A percentile compares a stretch with the other conserved stretches of the same genome.
Evolutionary conservation across 2,888 invertebrate species (phyloP).

Genomic region (Yponomeuta malinellus): DNA sequence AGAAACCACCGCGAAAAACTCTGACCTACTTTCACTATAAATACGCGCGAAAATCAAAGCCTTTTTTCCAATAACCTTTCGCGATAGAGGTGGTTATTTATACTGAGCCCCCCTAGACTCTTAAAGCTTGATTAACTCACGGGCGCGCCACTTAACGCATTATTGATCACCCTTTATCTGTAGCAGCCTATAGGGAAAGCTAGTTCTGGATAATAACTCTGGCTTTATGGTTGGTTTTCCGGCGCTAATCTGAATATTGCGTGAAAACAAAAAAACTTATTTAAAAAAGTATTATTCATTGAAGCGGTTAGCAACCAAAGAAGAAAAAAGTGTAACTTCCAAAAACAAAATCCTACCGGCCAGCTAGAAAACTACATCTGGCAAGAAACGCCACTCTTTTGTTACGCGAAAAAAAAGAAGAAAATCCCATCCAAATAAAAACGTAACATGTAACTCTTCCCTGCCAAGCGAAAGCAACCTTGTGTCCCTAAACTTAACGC

Average conservation of each 20-base stretch:
- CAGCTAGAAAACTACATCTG: background rate
- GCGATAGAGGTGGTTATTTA: background rate
- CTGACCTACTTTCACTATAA: background rate
- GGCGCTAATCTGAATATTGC: background rate
- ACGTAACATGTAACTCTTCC: background rate
- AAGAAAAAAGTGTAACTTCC: background rate
- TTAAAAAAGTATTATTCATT: background rate
- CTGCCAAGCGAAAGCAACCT: constrained; percentile 14
- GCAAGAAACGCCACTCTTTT: too few species aligned
- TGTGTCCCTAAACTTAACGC: constrained; percentile 19
- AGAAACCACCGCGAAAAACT: background rate
- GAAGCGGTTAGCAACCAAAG: background rate
- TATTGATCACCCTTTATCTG: constrained; percentile 64
- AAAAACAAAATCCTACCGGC: background rate
- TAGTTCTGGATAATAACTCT: constrained; percentile 64
- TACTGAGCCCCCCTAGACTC: constrained; percentile 14
- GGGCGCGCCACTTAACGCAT: constrained; percentile 34
- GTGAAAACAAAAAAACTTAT: background rate
- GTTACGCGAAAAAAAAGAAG: background rate
- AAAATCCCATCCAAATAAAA: background rate
- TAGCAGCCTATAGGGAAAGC: constrained; percentile 34
- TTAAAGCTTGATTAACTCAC: constrained; percentile 51
- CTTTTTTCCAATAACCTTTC: background rate
- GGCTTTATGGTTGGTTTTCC: constrained; percentile 39
- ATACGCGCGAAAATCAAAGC: background rate